Conservation (phyloP, 2,113 vertebrate species). For the Otus sunia region DNA sequence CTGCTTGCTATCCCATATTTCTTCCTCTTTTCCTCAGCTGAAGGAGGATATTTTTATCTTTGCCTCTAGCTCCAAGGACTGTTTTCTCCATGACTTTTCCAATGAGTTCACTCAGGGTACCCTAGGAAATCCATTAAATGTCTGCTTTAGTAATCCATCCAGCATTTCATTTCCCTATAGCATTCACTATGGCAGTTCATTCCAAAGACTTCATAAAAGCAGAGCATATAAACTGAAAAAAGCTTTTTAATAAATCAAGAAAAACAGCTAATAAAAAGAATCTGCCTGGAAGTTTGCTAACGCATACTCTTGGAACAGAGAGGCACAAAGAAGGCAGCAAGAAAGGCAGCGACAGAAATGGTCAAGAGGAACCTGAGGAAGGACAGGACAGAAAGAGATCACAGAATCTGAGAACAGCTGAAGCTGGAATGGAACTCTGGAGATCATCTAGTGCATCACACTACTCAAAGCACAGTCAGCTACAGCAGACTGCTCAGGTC, state of each 20-base stretch:
- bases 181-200: not conserved
- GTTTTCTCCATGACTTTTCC: not conserved
- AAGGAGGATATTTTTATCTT: not conserved
- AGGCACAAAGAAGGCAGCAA: not conserved
- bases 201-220: not conserved
- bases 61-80: not conserved
- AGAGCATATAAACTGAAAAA: not conserved
- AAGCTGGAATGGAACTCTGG: not conserved
- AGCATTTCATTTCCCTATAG: not conserved
- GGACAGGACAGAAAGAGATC: not conserved
- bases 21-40: not conserved
- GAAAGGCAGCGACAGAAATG: not conserved
- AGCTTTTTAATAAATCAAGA: not conserved
- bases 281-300: not conserved
- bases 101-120: not conserved
- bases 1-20: not conserved
- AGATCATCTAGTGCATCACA: not conserved
- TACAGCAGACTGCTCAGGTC: not conserved
- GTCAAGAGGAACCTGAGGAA: not conserved
- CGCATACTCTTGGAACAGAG: not conserved
- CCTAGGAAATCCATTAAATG: not conserved
- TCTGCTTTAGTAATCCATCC: not conserved
- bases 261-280: not conserved
- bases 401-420: not conserved
- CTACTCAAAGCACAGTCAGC: not conserved